These are phyloP conservation scores for Lepisosteus oculatus DNA, from an alignment of 2,113 vertebrate genomes.

Conservation along the genomic window DNA sequence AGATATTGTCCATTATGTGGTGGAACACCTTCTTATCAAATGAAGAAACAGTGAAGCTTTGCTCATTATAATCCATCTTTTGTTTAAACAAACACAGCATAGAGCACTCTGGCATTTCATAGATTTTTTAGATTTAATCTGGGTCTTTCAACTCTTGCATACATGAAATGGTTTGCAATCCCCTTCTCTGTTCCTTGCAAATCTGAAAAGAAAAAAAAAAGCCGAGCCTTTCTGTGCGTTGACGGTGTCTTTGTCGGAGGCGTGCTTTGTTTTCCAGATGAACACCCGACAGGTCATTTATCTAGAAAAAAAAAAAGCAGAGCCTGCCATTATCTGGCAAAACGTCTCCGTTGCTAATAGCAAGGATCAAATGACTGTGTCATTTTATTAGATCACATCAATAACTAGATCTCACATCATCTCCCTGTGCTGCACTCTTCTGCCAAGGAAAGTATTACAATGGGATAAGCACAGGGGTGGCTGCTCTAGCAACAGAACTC, in stretches of 20 bases:
- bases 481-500: constrained; percentile 19
- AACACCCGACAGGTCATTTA: background rate
- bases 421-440: constrained; percentile 11
- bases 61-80: constrained; percentile 57
- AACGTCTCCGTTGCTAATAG: background rate
- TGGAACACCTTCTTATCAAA: constrained; percentile 48
- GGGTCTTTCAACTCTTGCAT: constrained; percentile 18
- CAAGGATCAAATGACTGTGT: constrained; percentile 22
- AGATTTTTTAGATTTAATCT: constrained; percentile 47
- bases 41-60: constrained; percentile 18
- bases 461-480: constrained; percentile 27
- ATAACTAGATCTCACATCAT: constrained; percentile 14
- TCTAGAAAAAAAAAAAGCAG: background rate
- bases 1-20: constrained; percentile 48
- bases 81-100: constrained; percentile 54
- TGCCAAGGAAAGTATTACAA: constrained; percentile 8
- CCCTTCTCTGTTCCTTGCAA: background rate
- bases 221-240: background rate
- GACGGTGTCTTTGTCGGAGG: background rate
- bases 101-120: constrained; percentile 34
- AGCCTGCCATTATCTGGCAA: background rate
- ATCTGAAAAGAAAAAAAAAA: background rate
- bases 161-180: background rate
- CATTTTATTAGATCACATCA: constrained; percentile 34
- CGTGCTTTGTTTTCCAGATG: background rate